Percentiles rank a stretch among this genome's conserved stretches.
Evolutionary conservation across 2,888 invertebrate genomes (phyloP).

Genomic region (Galerucella calmariensis): DNA sequence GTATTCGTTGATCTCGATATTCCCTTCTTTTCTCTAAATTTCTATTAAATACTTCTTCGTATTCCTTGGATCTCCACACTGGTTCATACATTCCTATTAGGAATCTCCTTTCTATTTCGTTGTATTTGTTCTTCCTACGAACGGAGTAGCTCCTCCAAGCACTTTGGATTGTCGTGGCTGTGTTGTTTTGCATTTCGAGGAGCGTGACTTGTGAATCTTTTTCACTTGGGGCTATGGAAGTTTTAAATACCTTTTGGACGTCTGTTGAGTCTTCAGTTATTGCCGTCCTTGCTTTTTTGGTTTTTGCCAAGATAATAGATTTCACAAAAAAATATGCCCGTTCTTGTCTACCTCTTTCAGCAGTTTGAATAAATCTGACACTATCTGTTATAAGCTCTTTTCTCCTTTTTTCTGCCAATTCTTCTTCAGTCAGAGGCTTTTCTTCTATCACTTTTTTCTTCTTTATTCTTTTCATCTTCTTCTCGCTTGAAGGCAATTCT

Average conservation of each 20-base stretch:
- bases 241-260: slow-evolving; percentile 16
- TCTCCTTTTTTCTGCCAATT: slow-evolving; percentile 39
- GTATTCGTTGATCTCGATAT: slow-evolving; percentile 65
- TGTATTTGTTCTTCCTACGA: slow-evolving; percentile 62
- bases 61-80: slow-evolving; percentile 65
- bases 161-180: slow-evolving; percentile 62
- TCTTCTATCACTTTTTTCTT: slow-evolving; percentile 23
- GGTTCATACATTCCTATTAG: slow-evolving; percentile 71
- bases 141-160: slow-evolving; percentile 66
- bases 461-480: slow-evolving; percentile 17
- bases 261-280: not conserved
- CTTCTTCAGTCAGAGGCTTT: slow-evolving; percentile 41
- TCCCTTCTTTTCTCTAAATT: slow-evolving; percentile 66
- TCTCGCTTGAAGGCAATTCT: slow-evolving; percentile 25
- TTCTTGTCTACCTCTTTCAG: slow-evolving; percentile 65
- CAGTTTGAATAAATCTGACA: slow-evolving; percentile 63
- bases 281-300: slow-evolving; percentile 22
- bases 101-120: slow-evolving; percentile 64
- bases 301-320: not conserved
- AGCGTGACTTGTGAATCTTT: slow-evolving; percentile 25
- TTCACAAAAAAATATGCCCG: slow-evolving; percentile 54
- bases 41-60: slow-evolving; percentile 65
- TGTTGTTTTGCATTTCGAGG: slow-evolving; percentile 33
- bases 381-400: slow-evolving; percentile 53
- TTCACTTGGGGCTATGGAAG: slow-evolving; percentile 15